These are phyloP conservation scores for Pituophis catenifer DNA, from an alignment of 2,113 vertebrate species.

Conservation along the genomic window DNA sequence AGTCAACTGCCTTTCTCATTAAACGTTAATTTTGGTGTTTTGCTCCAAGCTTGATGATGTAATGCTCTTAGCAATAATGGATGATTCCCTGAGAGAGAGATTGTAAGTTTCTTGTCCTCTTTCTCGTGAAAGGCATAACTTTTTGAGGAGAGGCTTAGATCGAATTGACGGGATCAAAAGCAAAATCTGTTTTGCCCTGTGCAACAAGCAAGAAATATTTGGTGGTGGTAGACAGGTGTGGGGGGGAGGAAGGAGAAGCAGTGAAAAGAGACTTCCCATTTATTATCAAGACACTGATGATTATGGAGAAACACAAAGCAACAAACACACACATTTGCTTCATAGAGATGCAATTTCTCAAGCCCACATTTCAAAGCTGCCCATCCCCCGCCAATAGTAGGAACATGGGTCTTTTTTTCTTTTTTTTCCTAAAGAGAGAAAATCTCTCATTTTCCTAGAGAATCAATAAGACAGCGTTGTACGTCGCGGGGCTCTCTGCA, in stretches of 20 bases:
- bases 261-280: neutral
- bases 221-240: neutral
- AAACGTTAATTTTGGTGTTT: slow-evolving; percentile 4
- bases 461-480: neutral
- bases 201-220: neutral
- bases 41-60: neutral
- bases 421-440: neutral
- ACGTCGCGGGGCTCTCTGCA: neutral
- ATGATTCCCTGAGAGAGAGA: slow-evolving; percentile 20
- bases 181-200: neutral
- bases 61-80: slow-evolving; percentile 16
- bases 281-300: neutral
- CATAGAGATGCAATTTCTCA: neutral
- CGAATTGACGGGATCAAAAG: neutral
- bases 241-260: neutral
- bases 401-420: neutral
- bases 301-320: neutral
- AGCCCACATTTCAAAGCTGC: rapidly evolving
- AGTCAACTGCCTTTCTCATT: slow-evolving; percentile 7
- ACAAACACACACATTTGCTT: neutral
- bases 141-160: neutral
- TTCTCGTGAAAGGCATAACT: neutral
- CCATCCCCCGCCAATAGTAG: neutral
- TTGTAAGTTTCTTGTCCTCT: slow-evolving; percentile 1
- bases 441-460: neutral